phyloP scores from a whole-genome alignment of 2,888 invertebrate genomes.

The Pimpla rufipes region DNA sequence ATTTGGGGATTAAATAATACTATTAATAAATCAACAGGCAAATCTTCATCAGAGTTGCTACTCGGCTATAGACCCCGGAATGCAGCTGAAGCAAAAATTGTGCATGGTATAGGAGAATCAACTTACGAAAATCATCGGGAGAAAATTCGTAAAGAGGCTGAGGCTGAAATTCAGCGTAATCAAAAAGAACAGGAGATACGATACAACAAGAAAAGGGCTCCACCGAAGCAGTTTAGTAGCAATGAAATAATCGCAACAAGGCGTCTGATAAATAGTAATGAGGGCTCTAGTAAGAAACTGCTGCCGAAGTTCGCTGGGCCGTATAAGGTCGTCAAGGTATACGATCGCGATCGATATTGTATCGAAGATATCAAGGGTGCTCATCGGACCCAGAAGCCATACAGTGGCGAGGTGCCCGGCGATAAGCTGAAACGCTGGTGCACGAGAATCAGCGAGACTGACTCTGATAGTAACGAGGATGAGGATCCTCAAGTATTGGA shows the following conservation, averaged over 20 bases:
- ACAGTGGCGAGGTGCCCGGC: constrained; percentile 51
- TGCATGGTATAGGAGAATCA: constrained; percentile 43
- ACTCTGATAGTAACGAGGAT: too few relatives aligned
- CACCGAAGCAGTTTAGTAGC: constrained; percentile 33
- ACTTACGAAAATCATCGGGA: constrained; percentile 8
- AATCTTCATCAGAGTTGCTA: constrained; percentile 57
- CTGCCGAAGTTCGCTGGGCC: constrained; percentile 67
- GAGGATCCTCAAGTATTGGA: background rate
- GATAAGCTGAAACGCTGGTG: constrained; percentile 42
- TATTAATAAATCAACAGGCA: constrained; percentile 61
- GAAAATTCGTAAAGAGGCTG: background rate
- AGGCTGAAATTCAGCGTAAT: constrained; percentile 22
- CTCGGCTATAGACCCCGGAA: constrained; percentile 62
- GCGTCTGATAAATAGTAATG: constrained; percentile 46
- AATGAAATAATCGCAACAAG: constrained; percentile 65
- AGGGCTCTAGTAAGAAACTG: constrained; percentile 66
- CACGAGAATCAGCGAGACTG: background rate
- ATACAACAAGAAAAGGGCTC: constrained; percentile 59
- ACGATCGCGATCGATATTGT: constrained; percentile 65
- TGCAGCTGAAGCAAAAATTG: constrained; percentile 51
- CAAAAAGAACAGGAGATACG: constrained; percentile 49
- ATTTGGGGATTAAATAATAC: constrained; percentile 65
- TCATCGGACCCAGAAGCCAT: constrained; percentile 57
- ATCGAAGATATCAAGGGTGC: constrained; percentile 63
- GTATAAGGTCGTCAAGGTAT: constrained; percentile 63